A percentile compares a stretch with the other conserved stretches of the same genome.
Conservation (phyloP, 2,888 invertebrate species). For the Zygothrica quintamaculata region DNA sequence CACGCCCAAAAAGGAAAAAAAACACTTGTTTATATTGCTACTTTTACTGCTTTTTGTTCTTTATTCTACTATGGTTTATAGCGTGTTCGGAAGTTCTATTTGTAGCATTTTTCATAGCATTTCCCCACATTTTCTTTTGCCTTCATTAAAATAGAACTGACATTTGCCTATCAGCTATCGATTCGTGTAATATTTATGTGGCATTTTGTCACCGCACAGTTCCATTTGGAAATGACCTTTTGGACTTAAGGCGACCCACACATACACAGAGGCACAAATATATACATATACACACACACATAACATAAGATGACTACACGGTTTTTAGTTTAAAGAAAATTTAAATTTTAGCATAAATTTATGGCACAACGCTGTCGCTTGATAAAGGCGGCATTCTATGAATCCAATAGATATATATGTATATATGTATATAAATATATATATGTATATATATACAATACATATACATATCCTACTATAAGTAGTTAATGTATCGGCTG, state of each 20-base stretch:
- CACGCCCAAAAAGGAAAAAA: too few species aligned
- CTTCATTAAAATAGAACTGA: slow-evolving; percentile 67
- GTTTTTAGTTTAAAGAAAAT: slow-evolving; percentile 66
- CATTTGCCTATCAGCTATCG: slow-evolving; percentile 70
- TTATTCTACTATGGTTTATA: not conserved
- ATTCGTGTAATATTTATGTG: slow-evolving; percentile 72
- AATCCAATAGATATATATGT: slow-evolving; percentile 48
- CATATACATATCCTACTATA: slow-evolving; percentile 31
- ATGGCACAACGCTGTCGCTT: slow-evolving; percentile 49
- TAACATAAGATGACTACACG: slow-evolving; percentile 27
- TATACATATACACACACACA: slow-evolving; percentile 4
- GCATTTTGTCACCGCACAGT: slow-evolving; percentile 66
- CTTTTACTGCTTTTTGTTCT: not conserved
- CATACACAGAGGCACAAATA: slow-evolving; percentile 16
- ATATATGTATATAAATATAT: slow-evolving; percentile 14
- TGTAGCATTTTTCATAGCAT: slow-evolving; percentile 28
- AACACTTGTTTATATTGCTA: too few species aligned
- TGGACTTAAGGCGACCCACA: slow-evolving; percentile 29
- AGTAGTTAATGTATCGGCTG: slow-evolving; percentile 58
- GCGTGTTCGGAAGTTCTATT: slow-evolving; percentile 62
- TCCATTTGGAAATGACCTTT: slow-evolving; percentile 62
- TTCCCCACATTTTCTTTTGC: slow-evolving; percentile 9
- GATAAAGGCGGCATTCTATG: slow-evolving; percentile 57
- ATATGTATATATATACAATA: slow-evolving; percentile 6
- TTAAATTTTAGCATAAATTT: slow-evolving; percentile 78